Base-by-base conservation (phyloP, 2,797 vertebrate species). In the Neosalanx taihuensis region DNA sequence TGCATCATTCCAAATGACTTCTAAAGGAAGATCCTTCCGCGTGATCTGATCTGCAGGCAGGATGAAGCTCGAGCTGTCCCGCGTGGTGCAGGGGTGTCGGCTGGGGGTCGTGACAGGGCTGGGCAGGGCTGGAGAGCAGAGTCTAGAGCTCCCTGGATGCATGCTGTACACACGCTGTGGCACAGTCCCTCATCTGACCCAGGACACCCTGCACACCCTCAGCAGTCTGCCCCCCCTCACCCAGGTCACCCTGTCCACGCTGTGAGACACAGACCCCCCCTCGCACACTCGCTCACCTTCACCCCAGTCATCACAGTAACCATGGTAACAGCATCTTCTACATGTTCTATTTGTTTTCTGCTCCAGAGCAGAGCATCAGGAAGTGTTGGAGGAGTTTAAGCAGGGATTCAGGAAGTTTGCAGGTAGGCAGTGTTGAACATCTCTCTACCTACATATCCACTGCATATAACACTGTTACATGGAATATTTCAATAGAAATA, bases 351-450 rank as follows among this genome's bases (percentile, higher is more conserved):
- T 17, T 67, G 29, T 73, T 29, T 67, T 73, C 46, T 33, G 26
- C 65, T 81, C 6, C 59, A 99, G 98, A 79, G 94, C 92, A 83
- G 97, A 98, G 76, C 93, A 99, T 79, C 94, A 94, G 61, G 96
- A 99, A 0, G 94, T 96, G 31, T 83, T 99, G 86, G 93, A 95
- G 81, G 95, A 96, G 63, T 98, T 94, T 84, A 96, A 95, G 78
- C 92, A 93, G 78, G 97, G 97, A 86, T 90, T 94, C 85, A 91
- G 87, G 61, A 97, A 94, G 79, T 99, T 98, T 89, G 90, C 97
- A 93, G 98, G 98, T 99, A 92, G 33, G n/a, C 41, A 13, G 23
- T 17, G 9, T 60, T 57, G n/a, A 68, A 29, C 12, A n/a, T 9
- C 9, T 41, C 63, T n/a, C 75, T 57, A 29, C 29, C 5, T 71